Conservation (phyloP, 2,888 invertebrate genomes). For the Schizotus pectinicornis region DNA sequence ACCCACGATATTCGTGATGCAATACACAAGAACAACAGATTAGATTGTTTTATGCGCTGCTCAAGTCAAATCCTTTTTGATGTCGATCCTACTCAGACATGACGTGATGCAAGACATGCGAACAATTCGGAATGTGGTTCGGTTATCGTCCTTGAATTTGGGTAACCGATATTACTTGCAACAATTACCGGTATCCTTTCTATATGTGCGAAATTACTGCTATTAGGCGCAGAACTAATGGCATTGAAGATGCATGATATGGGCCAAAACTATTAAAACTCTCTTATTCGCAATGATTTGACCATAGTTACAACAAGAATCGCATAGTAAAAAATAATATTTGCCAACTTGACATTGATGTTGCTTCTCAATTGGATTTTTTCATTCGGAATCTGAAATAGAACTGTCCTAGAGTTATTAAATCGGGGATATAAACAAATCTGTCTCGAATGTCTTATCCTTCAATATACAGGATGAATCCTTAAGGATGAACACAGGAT, state of each 20-base stretch:
- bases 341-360: background rate
- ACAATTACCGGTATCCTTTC: slow-evolving; percentile 13
- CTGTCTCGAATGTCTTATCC: too few species aligned
- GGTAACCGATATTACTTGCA: slow-evolving; percentile 4
- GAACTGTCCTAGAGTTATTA: too few species aligned
- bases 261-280: too few species aligned
- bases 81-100: too few species aligned
- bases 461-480: too few species aligned
- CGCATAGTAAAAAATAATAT: too few species aligned
- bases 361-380: too few species aligned
- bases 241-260: too few species aligned
- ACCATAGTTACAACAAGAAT: too few species aligned
- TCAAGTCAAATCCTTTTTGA: background rate
- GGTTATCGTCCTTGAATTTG: slow-evolving; percentile 15
- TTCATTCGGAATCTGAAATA: too few species aligned
- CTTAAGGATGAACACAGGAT: too few species aligned
- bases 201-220: slow-evolving; percentile 4
- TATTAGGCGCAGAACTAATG: background rate
- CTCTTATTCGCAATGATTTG: background rate
- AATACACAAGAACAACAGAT: background rate
- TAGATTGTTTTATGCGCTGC: slow-evolving; percentile 1
- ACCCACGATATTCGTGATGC: background rate
- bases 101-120: background rate
- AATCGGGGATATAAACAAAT: too few species aligned
- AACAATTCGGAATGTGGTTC: background rate